Evolutionary conservation across 2,797 vertebrate genomes (phyloP).

Genomic region (Acanthiza pusilla): DNA sequence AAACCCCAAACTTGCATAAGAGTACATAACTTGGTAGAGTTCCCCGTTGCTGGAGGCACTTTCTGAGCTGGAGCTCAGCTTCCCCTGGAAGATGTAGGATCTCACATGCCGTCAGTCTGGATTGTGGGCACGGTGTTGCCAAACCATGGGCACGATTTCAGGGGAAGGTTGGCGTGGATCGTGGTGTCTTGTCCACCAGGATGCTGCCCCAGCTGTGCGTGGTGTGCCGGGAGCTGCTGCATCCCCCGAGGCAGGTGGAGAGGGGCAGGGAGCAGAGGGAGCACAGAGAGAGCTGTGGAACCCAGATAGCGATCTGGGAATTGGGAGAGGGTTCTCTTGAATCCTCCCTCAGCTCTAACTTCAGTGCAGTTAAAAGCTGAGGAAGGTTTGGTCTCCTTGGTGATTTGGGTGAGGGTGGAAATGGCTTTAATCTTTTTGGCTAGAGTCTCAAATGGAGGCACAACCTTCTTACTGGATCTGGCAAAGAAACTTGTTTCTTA

Average conservation of each 20-base stretch:
- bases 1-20: conserved; percentile 52
- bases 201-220: neutral
- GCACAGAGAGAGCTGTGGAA: neutral
- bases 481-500: conserved; percentile 13
- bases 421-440: conserved; percentile 46
- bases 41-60: conserved; percentile 36
- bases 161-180: neutral
- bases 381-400: conserved; percentile 33
- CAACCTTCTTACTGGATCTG: neutral
- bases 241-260: neutral
- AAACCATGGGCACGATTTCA: neutral
- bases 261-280: neutral
- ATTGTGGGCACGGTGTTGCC: neutral
- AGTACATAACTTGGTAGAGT: conserved; percentile 26
- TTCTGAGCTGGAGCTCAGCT: neutral
- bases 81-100: neutral
- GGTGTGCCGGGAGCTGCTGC: neutral
- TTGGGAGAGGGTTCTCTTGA: neutral
- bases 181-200: neutral
- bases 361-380: neutral
- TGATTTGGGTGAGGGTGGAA: conserved; percentile 45
- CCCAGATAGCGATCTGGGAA: neutral
- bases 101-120: neutral
- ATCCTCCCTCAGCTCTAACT: neutral
- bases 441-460: neutral